A percentile compares a stretch with the other conserved stretches of the same genome.
Evolutionary conservation across 1,140 invertebrate species (phyloP).

Genomic region (Hirudo medicinalis): DNA sequence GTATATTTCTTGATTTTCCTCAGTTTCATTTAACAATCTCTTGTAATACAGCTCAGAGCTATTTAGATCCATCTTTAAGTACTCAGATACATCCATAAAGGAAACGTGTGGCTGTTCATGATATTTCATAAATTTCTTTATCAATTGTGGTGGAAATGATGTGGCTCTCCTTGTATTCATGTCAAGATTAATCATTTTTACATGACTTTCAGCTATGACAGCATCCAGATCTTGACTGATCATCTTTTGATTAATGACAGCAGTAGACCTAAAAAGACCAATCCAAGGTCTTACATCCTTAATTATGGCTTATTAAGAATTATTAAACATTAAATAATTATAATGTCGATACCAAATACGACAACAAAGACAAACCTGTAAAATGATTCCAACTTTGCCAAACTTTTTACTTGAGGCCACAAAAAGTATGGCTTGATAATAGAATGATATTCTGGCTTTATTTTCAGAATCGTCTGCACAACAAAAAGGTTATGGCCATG

Average conservation of each 20-base stretch:
- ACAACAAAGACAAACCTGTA: constrained; percentile 4
- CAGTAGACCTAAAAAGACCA: background rate
- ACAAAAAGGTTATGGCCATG: background rate
- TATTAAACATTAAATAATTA: too few relatives aligned
- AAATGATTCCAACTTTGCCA: background rate
- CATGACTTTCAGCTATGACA: background rate
- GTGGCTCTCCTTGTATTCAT: background rate
- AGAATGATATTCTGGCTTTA: background rate
- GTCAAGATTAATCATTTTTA: background rate
- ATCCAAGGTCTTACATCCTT: background rate
- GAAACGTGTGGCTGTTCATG: background rate
- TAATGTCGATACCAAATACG: background rate
- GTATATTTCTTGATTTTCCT: background rate
- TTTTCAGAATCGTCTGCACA: constrained; percentile 5
- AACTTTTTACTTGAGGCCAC: background rate
- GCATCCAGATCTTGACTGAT: background rate
- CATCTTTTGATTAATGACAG: background rate
- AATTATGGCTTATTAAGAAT: too few relatives aligned
- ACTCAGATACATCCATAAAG: background rate
- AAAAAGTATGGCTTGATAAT: background rate
- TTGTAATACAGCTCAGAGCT: background rate
- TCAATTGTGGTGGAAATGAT: background rate
- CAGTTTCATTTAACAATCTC: background rate
- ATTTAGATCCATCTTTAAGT: background rate
- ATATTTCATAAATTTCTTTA: background rate